Evolutionary conservation across 2,797 vertebrate genomes (phyloP).

Genomic region (Hypotaenidia okinawae): DNA sequence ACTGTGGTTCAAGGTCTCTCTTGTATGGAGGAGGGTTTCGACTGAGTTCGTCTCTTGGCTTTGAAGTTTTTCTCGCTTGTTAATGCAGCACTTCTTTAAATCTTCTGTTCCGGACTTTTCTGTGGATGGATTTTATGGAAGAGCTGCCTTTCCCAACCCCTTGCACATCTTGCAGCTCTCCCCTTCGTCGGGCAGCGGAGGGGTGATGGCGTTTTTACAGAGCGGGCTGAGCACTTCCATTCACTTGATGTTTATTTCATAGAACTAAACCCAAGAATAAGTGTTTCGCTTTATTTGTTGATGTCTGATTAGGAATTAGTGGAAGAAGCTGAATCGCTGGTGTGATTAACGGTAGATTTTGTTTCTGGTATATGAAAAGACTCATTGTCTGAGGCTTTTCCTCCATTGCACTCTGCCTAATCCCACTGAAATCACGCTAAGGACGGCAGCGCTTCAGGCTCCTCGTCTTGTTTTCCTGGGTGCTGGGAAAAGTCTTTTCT

Average conservation of each 20-base stretch:
- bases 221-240: neutral
- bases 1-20: slow-evolving; percentile 14
- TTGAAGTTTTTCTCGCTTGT: slow-evolving; percentile 36
- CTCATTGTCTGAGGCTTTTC: slow-evolving; percentile 64
- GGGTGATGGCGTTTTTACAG: neutral
- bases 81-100: neutral
- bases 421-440: slow-evolving; percentile 46
- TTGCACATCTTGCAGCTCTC: neutral
- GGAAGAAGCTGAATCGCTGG: slow-evolving; percentile 48
- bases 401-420: slow-evolving; percentile 40
- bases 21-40: neutral
- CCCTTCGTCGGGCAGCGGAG: neutral
- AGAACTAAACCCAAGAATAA: slow-evolving; percentile 51
- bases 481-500: neutral
- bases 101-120: neutral
- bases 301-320: slow-evolving; percentile 62
- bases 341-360: slow-evolving; percentile 50
- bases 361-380: slow-evolving; percentile 56
- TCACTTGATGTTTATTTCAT: slow-evolving; percentile 46
- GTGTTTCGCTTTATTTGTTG: slow-evolving; percentile 68
- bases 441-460: neutral
- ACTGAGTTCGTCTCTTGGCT: neutral
- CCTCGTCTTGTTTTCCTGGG: neutral
- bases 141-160: neutral
- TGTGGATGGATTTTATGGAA: neutral